These are phyloP conservation scores for Atlantisia rogersi DNA, from an alignment of 2,113 vertebrate species.

Conservation along the genomic window DNA sequence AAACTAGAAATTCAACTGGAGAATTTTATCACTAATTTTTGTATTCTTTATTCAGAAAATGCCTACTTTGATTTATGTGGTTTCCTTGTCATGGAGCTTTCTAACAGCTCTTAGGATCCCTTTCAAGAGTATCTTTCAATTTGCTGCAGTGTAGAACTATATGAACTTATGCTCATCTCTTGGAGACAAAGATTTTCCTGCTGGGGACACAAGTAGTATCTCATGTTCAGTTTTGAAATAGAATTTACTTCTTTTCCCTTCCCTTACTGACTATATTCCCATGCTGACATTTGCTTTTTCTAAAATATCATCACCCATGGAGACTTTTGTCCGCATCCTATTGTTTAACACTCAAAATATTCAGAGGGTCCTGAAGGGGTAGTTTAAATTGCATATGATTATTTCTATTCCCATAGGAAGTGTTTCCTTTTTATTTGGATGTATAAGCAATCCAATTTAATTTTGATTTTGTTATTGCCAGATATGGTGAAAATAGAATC, in stretches of 20 bases:
- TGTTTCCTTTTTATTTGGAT: background rate
- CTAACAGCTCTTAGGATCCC: background rate
- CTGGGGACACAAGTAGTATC: background rate
- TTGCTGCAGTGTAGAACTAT: background rate
- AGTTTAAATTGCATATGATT: background rate
- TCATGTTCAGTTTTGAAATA: background rate
- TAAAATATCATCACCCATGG: background rate
- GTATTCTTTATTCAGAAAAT: background rate
- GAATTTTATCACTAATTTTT: background rate
- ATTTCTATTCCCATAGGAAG: background rate
- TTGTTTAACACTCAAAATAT: background rate
- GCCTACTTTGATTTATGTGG: background rate
- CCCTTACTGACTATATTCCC: background rate
- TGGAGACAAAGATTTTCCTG: background rate
- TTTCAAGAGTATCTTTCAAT: background rate
- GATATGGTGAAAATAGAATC: conserved; percentile 1
- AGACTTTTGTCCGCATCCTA: background rate
- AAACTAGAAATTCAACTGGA: background rate
- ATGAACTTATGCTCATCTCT: background rate
- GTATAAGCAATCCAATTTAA: background rate
- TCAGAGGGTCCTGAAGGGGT: background rate
- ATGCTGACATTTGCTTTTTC: background rate
- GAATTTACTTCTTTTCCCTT: background rate
- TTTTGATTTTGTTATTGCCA: conserved; percentile 9
- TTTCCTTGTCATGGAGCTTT: background rate